Base-by-base conservation (phyloP, 1,140 invertebrate genomes). In the Maniola jurtina region DNA sequence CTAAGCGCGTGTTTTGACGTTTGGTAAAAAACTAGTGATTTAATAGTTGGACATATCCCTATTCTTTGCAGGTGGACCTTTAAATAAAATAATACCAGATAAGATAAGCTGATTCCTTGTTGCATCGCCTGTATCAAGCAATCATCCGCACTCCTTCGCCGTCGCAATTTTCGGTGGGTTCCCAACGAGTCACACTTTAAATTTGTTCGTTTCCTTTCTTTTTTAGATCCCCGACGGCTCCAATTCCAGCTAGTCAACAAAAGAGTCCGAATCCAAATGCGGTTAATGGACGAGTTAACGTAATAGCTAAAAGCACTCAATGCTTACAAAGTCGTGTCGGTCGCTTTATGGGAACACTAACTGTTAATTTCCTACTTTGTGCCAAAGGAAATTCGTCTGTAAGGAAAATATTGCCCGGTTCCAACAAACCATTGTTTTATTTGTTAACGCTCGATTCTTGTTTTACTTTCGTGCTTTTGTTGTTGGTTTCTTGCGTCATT, bases 281-380 rank as follows among this genome's bases (percentile, higher is more conserved):
- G 79, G 76, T 87, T 83, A 89, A 87, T 89, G 84, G 79, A 79
- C 79, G 77, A 87, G 84, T 86, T 87, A 89, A 87, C 83, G 79
- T 87, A 89, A 89, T 89, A 87, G 86, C 84, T 75, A 75, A 89
- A 89, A 89, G 86, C 86, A 86, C 84, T 89, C 84, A 86, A 86
- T 87, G 84, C 82, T 82, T 85, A 86, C 86, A 85, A 86, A 87
- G 82, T 87, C 86, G 76, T 81, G 80, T 73, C 81, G 84, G 78
- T 80, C 81, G 73, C 82, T 86, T 89, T 87, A 86, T 86, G 80
- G 75, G 52, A 34, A 55, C 52, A 55, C 52, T 55, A 55, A 86
- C 84, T 81, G 84, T 83, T 89, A 89, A 89, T 87, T 86, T 86
- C 80, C 83, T 81, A 81, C 80, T 77, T 83, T 80, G 72, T 78